A percentile compares a stretch with the other conserved stretches of the same genome.
Conservation (phyloP, 53 echinoderm and acorn worm species). For the Luidia sarsii region DNA sequence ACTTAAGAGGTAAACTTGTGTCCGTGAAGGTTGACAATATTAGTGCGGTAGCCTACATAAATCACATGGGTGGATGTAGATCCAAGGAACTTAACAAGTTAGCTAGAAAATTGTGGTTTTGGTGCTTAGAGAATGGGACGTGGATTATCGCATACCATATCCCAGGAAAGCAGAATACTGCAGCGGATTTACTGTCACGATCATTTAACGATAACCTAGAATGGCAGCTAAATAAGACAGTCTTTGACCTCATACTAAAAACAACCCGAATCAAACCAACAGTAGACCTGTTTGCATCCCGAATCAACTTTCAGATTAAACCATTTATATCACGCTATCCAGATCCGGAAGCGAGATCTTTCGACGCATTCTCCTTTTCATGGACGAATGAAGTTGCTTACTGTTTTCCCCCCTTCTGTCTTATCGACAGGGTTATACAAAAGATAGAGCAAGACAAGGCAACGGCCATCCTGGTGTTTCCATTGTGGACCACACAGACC, state of each 20-base stretch:
- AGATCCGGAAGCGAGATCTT: slow-evolving; percentile 13
- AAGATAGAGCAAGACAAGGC: slow-evolving; percentile 9
- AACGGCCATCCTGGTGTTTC: background rate
- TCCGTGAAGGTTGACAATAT: slow-evolving; percentile 4
- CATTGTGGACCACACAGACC: slow-evolving; percentile 14
- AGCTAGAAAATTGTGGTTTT: slow-evolving; percentile 1
- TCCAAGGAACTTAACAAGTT: background rate
- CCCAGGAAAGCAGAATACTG: background rate
- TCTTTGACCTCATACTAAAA: background rate
- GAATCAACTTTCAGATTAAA: slow-evolving; percentile 13
- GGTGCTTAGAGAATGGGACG: background rate
- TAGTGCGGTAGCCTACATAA: slow-evolving; percentile 20
- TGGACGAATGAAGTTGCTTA: slow-evolving; percentile 19
- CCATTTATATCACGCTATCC: slow-evolving; percentile 16
- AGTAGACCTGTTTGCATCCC: slow-evolving; percentile 23
- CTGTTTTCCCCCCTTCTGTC: slow-evolving; percentile 18
- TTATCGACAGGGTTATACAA: slow-evolving; percentile 25
- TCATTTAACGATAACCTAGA: background rate
- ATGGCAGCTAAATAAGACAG: background rate
- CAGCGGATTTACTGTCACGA: background rate
- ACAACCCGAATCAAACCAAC: background rate
- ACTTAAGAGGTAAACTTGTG: background rate
- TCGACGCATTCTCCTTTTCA: background rate
- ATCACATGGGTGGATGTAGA: slow-evolving; percentile 16
- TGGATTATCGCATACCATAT: slow-evolving; percentile 25